Evolutionary conservation across 2,113 vertebrate genomes (phyloP), one percentile per base, ranked within the genome.

Genomic region (Uria aalge): DNA sequence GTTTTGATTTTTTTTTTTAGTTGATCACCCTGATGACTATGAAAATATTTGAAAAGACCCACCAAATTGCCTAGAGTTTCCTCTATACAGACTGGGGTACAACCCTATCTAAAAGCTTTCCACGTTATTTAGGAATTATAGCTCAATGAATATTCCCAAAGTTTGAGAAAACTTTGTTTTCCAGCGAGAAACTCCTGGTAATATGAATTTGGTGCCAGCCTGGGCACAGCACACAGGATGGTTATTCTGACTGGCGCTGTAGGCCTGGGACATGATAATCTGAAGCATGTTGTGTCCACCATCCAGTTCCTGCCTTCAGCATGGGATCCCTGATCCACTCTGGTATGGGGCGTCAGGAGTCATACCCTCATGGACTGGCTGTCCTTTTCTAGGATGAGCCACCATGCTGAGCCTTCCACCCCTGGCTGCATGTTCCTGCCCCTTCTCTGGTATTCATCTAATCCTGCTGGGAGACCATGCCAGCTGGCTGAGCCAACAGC

Each of bases 281-380:
- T 1, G 0, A 8, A 26, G 23, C 43, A 41, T 5, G 5, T 43
- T 32, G 34, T 63, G 53, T 21, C 24, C 43, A 59, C 23, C 19
- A 11, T 26, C 55, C 62, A 38, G 41, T 15, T 53, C 34, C 30
- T 18, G 22, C 23, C 57, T 40, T 76, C 63, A 32, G 52, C 29
- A 5, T 26, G 22, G 59, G 22, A 71, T 47, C 47, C 22, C 53
- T 73, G 57, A 26, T 23, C 52, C 0, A 0, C 27, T 29, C 60
- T 38, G 34, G 19, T 23, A 7, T 13, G 43, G 59, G 34, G 10
- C 47, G 17, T 4, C 52, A 19, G 8, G 26, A 47, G 20, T 22
- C 10, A 2, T 11, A 32, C 9, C 11, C 40, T 74, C 12, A 74
- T 16, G 27, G 27, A n/a, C 41, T 55, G 67, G 7, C 21, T 57